phyloP scores from a whole-genome alignment of 2,888 invertebrate species.

The Chouioia cunea region DNA sequence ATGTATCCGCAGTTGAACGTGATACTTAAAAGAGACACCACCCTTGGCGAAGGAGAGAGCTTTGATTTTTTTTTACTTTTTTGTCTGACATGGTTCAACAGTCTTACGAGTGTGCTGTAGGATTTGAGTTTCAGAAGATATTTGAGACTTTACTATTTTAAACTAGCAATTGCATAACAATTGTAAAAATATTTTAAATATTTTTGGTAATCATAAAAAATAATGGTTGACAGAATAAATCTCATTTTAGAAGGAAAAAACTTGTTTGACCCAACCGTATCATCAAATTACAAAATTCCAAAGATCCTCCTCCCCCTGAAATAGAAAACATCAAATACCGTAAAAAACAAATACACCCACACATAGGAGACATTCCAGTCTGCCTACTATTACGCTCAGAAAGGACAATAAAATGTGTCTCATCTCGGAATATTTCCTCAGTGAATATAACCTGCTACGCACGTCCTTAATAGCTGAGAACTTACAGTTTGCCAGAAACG shows the following conservation, averaged over 20 bases:
- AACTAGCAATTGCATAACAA: neutral
- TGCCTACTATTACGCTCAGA: conserved; percentile 32
- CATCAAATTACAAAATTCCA: neutral
- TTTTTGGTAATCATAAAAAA: neutral
- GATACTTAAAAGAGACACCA: conserved; percentile 13
- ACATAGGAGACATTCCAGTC: conserved; percentile 25
- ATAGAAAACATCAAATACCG: conserved; percentile 26
- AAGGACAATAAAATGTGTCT: conserved; percentile 38
- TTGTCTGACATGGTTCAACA: conserved; percentile 3
- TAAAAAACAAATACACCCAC: neutral
- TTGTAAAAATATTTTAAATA: neutral
- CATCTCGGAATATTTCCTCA: conserved; percentile 11
- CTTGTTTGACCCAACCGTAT: conserved; percentile 1
- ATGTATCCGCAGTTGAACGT: neutral
- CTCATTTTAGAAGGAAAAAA: conserved; percentile 11
- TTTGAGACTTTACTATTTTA: neutral
- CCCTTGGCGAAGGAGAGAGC: neutral
- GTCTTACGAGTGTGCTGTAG: neutral
- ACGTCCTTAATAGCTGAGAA: conserved; percentile 31
- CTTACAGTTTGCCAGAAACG: conserved; percentile 8
- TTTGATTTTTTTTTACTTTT: conserved; percentile 25
- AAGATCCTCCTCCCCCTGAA: neutral
- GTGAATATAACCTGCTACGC: conserved; percentile 27
- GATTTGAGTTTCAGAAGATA: neutral
- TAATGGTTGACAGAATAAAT: neutral